Evolutionary conservation across 2,888 invertebrate species (phyloP).

Genomic region (Hetaerina titia): DNA sequence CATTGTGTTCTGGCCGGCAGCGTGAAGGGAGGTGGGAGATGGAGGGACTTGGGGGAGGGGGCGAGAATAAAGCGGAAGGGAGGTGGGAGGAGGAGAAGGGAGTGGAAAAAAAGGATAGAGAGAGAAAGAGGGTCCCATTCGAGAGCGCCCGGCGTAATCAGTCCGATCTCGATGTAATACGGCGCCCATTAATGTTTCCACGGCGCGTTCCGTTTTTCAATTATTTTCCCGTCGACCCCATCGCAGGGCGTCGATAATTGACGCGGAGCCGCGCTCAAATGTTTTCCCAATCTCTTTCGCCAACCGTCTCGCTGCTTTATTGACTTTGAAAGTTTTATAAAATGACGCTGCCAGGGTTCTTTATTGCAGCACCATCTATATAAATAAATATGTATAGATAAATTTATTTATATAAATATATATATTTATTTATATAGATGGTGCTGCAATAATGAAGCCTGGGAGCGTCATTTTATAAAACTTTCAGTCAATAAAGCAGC

Average conservation of each 20-base stretch:
- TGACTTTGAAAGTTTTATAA: neutral
- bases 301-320: neutral
- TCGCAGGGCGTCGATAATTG: conserved; percentile 31
- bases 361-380: neutral
- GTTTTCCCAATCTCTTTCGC: neutral
- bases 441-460: too few relatives aligned
- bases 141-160: neutral
- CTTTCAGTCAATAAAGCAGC: too few relatives aligned
- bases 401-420: too few relatives aligned
- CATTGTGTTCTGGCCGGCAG: neutral
- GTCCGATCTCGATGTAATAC: conserved; percentile 31
- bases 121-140: neutral
- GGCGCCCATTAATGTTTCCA: conserved; percentile 27
- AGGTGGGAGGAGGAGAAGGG: too few relatives aligned
- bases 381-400: too few relatives aligned
- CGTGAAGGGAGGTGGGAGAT: neutral
- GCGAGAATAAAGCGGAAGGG: neutral
- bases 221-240: conserved; percentile 26
- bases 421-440: too few relatives aligned
- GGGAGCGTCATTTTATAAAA: too few relatives aligned
- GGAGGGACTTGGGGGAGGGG: neutral
- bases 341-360: neutral
- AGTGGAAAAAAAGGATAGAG: neutral
- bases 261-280: neutral
- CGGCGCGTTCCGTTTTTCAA: conserved; percentile 15